phyloP scores from a whole-genome alignment of 2,888 invertebrate species.

The Melolontha melolontha region DNA sequence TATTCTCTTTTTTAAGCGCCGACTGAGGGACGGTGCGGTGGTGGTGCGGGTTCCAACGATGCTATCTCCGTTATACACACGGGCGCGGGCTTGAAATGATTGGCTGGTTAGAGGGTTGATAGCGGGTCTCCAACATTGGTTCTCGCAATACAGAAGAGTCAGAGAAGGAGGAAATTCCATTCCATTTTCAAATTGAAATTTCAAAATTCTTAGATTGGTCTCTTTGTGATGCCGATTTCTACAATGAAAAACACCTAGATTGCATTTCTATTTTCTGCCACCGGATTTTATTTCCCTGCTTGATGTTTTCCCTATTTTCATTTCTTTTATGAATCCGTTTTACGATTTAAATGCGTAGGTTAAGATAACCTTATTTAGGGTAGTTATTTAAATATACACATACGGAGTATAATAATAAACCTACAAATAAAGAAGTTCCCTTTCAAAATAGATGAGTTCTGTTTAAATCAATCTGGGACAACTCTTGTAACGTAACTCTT shows the following conservation, averaged over 20 bases:
- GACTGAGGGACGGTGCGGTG: neutral
- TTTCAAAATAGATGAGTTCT: too few species aligned
- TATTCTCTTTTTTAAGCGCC: constrained; percentile 50
- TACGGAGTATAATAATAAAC: too few species aligned
- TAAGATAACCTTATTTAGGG: too few species aligned
- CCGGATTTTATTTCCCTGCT: constrained; percentile 33
- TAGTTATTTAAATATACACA: too few species aligned
- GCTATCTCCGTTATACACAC: constrained; percentile 36
- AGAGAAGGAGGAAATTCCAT: constrained; percentile 49
- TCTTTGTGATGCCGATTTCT: constrained; percentile 54
- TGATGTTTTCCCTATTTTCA: constrained; percentile 8
- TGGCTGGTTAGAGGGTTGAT: constrained; percentile 57
- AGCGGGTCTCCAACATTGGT: constrained; percentile 53
- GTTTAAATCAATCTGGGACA: too few species aligned
- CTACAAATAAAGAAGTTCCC: too few species aligned
- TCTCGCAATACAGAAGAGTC: constrained; percentile 42
- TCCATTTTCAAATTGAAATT: constrained; percentile 62
- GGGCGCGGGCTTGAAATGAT: constrained; percentile 57
- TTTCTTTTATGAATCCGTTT: neutral
- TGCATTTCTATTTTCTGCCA: constrained; percentile 37
- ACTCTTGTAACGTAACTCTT: too few species aligned
- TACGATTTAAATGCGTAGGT: too few species aligned
- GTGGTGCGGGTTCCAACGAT: constrained; percentile 3
- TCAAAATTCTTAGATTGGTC: constrained; percentile 57
- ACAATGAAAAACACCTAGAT: constrained; percentile 42